Conservation (phyloP, 2,888 invertebrate species). For the Epistrophe eligans region DNA sequence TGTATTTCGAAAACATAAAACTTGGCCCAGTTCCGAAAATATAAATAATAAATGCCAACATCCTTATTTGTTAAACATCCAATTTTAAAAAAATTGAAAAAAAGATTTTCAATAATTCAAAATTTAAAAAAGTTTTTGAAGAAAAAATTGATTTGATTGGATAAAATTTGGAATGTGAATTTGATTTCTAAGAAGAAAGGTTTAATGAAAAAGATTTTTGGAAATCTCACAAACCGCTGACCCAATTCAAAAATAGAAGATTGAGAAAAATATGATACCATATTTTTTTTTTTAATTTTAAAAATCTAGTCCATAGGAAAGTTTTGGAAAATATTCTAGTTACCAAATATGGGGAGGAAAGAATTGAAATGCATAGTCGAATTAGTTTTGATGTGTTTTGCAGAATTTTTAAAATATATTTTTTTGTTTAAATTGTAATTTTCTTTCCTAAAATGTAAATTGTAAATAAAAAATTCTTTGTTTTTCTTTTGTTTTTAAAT, state of each 20-base stretch:
- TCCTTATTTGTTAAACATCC: no score
- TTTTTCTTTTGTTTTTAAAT: conserved; percentile 30
- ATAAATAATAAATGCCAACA: background rate
- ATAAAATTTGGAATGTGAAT: background rate
- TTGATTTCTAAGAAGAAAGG: background rate
- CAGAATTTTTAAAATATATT: conserved; percentile 63
- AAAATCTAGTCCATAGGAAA: background rate
- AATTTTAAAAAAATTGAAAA: background rate
- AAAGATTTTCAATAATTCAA: background rate
- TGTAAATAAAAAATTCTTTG: conserved; percentile 35
- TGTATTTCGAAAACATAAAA: conserved; percentile 11
- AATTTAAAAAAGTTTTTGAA: background rate
- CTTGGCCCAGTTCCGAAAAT: conserved; percentile 58
- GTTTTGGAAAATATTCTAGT: background rate
- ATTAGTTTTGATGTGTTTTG: conserved; percentile 10
- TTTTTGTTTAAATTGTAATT: conserved; percentile 67
- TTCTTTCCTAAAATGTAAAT: conserved; percentile 65
- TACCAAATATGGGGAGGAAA: background rate
- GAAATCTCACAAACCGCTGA: background rate
- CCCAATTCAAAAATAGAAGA: background rate
- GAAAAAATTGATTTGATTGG: background rate
- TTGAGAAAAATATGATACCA: background rate
- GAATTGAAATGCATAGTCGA: conserved; percentile 53
- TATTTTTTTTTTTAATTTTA: background rate
- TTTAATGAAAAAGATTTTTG: background rate